These are phyloP conservation scores for Yponomeuta sedellus DNA, from an alignment of 2,888 invertebrate species.

Conservation along the genomic window DNA sequence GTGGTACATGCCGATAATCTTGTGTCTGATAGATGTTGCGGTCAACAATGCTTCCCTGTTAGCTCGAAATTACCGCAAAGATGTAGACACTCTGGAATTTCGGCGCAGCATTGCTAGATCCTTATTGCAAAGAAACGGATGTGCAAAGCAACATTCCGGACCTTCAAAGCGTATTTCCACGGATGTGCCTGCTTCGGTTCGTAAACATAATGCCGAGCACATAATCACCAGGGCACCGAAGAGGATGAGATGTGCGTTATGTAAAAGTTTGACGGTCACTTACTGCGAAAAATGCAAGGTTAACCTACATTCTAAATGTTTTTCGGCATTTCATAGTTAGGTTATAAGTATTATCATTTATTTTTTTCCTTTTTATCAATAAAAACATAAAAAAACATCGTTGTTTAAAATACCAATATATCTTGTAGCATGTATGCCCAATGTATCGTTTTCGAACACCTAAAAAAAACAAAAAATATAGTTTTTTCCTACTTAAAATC, in stretches of 20 bases:
- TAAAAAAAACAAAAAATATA: not conserved
- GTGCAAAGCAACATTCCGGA: conserved; percentile 10
- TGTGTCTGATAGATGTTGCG: conserved; percentile 23
- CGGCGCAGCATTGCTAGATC: conserved; percentile 12
- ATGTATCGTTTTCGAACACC: not conserved
- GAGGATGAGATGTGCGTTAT: too few species aligned
- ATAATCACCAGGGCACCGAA: too few species aligned
- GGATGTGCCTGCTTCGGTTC: conserved; percentile 14
- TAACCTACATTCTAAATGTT: too few species aligned
- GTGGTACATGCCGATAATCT: conserved; percentile 22
- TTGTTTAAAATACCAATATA: not conserved
- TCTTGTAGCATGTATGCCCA: not conserved
- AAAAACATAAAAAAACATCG: too few species aligned
- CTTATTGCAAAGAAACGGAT: not conserved
- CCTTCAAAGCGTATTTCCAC: not conserved
- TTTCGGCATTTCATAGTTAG: too few species aligned
- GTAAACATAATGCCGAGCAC: conserved; percentile 20
- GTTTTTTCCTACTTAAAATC: not conserved
- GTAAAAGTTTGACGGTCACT: not conserved
- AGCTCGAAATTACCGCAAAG: conserved; percentile 14
- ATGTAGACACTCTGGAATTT: conserved; percentile 22
- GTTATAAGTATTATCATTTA: not conserved
- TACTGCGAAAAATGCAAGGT: too few species aligned
- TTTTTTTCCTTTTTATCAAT: not conserved
- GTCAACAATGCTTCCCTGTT: conserved; percentile 23